phyloP scores from a whole-genome alignment of 2,113 vertebrate species.

The Copsychus sechellarum region DNA sequence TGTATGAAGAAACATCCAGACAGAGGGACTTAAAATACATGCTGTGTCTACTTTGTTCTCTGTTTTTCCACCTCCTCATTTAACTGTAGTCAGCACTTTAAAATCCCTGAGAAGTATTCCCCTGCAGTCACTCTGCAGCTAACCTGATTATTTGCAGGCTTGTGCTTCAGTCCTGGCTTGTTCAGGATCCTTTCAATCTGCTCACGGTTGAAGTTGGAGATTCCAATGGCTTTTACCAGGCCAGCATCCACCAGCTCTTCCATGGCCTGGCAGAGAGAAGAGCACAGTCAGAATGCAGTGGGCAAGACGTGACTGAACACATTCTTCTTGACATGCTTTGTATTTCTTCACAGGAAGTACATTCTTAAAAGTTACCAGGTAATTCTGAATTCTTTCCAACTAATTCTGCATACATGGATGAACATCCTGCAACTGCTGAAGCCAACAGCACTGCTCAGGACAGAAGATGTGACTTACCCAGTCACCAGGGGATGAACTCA shows the following conservation, averaged over 20 bases:
- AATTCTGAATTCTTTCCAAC: background rate
- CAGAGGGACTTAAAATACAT: background rate
- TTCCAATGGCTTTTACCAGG: constrained; percentile 88
- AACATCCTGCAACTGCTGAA: background rate
- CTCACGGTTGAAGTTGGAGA: constrained; percentile 91
- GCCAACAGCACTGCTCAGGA: background rate
- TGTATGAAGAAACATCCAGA: background rate
- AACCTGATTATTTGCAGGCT: constrained; percentile 89
- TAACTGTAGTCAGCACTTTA: background rate
- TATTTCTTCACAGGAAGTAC: background rate
- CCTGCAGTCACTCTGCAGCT: background rate
- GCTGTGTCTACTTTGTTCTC: background rate
- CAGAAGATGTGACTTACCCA: background rate
- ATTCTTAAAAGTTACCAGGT: background rate
- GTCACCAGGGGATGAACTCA: constrained; percentile 25
- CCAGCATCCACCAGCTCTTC: constrained; percentile 89
- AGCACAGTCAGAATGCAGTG: background rate
- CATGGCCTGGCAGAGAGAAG: constrained; percentile 80
- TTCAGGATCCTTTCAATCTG: constrained; percentile 86
- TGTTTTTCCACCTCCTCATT: background rate
- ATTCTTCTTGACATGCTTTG: background rate
- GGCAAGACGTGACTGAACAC: background rate
- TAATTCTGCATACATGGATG: background rate
- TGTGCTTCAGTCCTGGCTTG: constrained; percentile 88
- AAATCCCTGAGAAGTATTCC: background rate